Conservation (phyloP, 2,113 vertebrate species). For the Paramormyrops kingsleyae region DNA sequence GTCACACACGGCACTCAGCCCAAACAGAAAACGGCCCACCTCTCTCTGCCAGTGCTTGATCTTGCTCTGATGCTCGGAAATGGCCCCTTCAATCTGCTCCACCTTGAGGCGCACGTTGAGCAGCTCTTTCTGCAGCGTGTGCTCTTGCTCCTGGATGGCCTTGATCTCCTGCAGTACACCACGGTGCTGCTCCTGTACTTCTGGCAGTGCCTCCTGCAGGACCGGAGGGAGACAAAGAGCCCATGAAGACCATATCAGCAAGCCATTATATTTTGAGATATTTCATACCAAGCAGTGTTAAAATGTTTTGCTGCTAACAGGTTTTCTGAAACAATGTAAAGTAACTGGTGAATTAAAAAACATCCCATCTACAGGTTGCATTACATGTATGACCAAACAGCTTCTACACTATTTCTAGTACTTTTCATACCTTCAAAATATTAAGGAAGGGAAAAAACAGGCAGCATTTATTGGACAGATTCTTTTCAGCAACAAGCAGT, state of each 20-base stretch:
- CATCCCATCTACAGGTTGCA: neutral
- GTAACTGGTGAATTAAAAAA: neutral
- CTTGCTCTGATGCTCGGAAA: constrained; percentile 76
- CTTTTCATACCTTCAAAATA: neutral
- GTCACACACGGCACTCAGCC: neutral
- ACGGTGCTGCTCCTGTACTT: constrained; percentile 70
- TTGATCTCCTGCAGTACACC: constrained; percentile 71
- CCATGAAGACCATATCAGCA: neutral
- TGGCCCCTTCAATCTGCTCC: constrained; percentile 75
- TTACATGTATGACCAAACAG: neutral
- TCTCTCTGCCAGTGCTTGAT: constrained; percentile 91
- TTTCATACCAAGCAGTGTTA: neutral
- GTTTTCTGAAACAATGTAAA: neutral
- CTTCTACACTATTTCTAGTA: neutral
- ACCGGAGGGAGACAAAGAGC: neutral
- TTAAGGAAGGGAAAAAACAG: neutral
- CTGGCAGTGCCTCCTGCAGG: constrained; percentile 67
- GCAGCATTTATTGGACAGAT: neutral
- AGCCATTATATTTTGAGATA: neutral
- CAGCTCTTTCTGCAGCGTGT: constrained; percentile 77
- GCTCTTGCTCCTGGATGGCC: constrained; percentile 72
- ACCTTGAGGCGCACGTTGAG: constrained; percentile 80
- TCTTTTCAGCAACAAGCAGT: neutral
- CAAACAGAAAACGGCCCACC: constrained; percentile 53
- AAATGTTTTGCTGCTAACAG: neutral